Conservation (phyloP, 92 coral and sea anemone species). For the Chrysogorgia sp. region DNA sequence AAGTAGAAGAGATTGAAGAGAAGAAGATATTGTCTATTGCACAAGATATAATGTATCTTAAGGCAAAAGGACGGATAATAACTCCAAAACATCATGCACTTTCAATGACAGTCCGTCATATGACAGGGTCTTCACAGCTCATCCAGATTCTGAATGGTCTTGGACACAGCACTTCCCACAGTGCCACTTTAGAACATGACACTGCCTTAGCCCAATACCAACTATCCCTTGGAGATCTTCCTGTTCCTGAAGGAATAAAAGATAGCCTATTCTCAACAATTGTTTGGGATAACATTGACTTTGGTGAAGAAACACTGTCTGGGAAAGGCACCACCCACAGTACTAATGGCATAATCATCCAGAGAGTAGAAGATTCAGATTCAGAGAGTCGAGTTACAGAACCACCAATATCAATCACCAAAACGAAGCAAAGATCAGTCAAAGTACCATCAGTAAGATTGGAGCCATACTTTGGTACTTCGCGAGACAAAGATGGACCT, state of each 20-base stretch:
- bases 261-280: constrained; percentile 16
- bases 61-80: constrained; percentile 26
- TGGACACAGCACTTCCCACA: constrained; percentile 22
- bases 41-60: constrained; percentile 27
- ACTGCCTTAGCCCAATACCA: constrained; percentile 39
- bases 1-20: constrained; percentile 26
- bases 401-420: constrained; percentile 1
- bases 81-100: constrained; percentile 34
- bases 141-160: constrained; percentile 31
- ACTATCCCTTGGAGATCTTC: constrained; percentile 37
- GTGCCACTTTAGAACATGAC: constrained; percentile 33
- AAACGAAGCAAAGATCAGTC: constrained; percentile 22
- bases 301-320: constrained; percentile 29
- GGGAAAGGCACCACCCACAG: constrained; percentile 41
- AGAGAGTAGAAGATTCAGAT: constrained; percentile 5
- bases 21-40: constrained; percentile 20
- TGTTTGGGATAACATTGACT: constrained; percentile 44
- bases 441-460: constrained; percentile 21
- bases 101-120: constrained; percentile 37
- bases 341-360: constrained; percentile 39
- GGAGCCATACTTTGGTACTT: constrained; percentile 41
- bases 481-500: constrained; percentile 22
- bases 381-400: not conserved
- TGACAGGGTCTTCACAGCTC: too few relatives aligned
- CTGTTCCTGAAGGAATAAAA: constrained; percentile 31